Conservation (phyloP, 2,113 vertebrate genomes). For the Melierax canorus region DNA sequence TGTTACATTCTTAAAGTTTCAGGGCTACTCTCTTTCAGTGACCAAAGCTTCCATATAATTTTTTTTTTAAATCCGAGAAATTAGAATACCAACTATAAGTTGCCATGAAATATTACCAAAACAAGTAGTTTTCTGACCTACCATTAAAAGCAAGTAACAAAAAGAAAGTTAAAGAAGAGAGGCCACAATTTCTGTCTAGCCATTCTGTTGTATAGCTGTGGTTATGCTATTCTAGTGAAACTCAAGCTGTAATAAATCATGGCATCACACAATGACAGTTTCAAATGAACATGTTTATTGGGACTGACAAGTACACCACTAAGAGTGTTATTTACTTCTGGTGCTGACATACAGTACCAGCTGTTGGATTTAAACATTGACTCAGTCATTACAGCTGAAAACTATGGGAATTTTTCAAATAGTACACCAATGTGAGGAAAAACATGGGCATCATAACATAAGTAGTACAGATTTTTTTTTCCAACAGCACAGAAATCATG, state of each 20-base stretch:
- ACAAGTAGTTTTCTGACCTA: background rate
- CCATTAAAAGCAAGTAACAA: background rate
- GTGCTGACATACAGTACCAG: conserved; percentile 58
- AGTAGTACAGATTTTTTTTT: background rate
- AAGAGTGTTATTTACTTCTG: conserved; percentile 68
- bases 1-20: background rate
- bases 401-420: conserved; percentile 51
- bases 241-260: conserved; percentile 69
- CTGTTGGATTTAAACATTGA: conserved; percentile 63
- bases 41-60: background rate
- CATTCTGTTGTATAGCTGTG: background rate
- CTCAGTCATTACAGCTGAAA: conserved; percentile 45
- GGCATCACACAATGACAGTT: conserved; percentile 63
- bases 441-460: background rate
- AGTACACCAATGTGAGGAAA: background rate
- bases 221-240: conserved; percentile 14
- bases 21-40: background rate
- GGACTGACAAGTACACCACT: conserved; percentile 71
- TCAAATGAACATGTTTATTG: conserved; percentile 70
- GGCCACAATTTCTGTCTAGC: background rate
- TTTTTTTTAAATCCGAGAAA: background rate
- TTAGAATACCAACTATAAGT: background rate
- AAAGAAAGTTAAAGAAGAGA: background rate
- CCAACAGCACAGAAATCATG: background rate
- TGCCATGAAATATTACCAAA: background rate